Evolutionary conservation across 1,140 invertebrate species (phyloP), one percentile per base, ranked within the genome.

Genomic region (Scaptomyza montana): DNA sequence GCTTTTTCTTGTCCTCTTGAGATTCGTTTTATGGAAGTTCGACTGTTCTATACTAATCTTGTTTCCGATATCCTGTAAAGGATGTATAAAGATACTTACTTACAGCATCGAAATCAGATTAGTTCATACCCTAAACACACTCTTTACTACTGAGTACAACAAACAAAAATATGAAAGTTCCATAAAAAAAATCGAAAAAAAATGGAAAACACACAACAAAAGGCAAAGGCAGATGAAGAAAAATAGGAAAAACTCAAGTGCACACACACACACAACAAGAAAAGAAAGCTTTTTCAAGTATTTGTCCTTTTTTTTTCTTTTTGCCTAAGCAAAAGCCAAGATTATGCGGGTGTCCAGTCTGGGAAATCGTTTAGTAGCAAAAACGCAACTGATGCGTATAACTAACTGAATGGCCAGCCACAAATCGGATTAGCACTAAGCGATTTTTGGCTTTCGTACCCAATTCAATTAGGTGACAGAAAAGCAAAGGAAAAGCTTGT

Each of bases 341-440:
- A 59, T 78, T 86, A 80, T 78, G 82, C 78, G 78, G 82, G 82
- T 86, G 77, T 86, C 77, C 80, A 81, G 63, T 74, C 61, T 61
- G 62, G 57, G 39, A 54, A 30, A 43, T 69, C 47, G 67, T 77
- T 76, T 59, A 60, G 64, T 36, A 9, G 39, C 49, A 61, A 62
- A 54, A 62, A 47, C 57, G 61, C 46, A 45, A 57, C 56, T 70
- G 72, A 70, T 50, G 75, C 75, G 61, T 77, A 60, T 65, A 77
- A 77, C 71, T 68, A 77, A 77, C 71, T 68, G 71, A 84, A 81
- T 71, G 74, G 80, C 85, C 75, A 77, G 50, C 78, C 81, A 46
- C 79, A 90, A 87, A 90, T 86, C 86, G 87, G 87, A 82, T 90
- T 90, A 90, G 77, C 73, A 68, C 59, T 62, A 78, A 72, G 78